phyloP scores from a whole-genome alignment of 1,140 invertebrate genomes.

The Telenomus remus region DNA sequence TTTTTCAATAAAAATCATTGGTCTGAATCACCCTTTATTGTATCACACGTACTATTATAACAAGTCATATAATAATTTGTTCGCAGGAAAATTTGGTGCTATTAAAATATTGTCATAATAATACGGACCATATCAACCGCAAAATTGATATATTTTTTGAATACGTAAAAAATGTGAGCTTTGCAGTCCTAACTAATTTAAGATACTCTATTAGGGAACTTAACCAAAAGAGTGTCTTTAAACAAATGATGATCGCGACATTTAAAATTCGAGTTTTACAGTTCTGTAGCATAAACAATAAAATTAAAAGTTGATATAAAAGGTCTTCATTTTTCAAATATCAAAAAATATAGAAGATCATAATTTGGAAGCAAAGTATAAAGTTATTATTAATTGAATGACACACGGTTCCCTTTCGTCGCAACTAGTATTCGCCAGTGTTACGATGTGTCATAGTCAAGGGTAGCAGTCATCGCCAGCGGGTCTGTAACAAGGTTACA shows the following conservation, averaged over 20 bases:
- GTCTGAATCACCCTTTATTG: slow-evolving; percentile 15
- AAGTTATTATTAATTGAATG: slow-evolving; percentile 67
- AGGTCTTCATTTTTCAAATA: too few species aligned
- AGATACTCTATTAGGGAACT: too few species aligned
- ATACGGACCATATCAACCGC: too few species aligned
- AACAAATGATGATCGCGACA: too few species aligned
- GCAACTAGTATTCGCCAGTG: slow-evolving; percentile 38
- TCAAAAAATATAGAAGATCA: neutral
- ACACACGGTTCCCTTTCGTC: slow-evolving; percentile 54
- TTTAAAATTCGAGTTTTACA: too few species aligned
- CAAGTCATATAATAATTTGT: slow-evolving; percentile 18
- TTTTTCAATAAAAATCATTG: slow-evolving; percentile 49
- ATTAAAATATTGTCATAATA: neutral
- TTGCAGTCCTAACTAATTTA: too few species aligned
- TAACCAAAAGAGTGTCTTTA: too few species aligned
- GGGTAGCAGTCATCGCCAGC: slow-evolving; percentile 64
- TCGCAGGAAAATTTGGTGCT: neutral
- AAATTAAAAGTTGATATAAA: too few species aligned
- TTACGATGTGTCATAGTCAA: slow-evolving; percentile 60
- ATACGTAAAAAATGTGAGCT: too few species aligned
- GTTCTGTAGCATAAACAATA: too few species aligned
- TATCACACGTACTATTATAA: slow-evolving; percentile 18
- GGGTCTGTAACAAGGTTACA: slow-evolving; percentile 73
- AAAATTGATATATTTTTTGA: too few species aligned
- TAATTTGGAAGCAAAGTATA: slow-evolving; percentile 18